phyloP scores from a whole-genome alignment of 2,888 invertebrate genomes.

The Syrista parreyssii region DNA sequence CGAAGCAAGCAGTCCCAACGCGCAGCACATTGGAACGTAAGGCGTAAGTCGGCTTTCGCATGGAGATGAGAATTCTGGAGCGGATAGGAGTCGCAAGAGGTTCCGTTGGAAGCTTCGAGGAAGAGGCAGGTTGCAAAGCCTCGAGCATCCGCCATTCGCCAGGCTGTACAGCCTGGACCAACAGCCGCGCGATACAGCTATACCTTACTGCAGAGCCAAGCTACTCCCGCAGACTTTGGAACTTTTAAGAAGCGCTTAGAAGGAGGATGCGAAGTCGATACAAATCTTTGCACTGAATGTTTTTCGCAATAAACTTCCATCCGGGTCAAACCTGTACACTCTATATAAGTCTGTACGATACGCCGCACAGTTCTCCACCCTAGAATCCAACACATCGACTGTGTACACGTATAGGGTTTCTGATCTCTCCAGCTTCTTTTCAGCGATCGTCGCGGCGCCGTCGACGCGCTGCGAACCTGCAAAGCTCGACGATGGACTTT shows the following conservation, averaged over 20 bases:
- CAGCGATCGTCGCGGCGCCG: neutral
- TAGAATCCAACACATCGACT: neutral
- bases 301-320: neutral
- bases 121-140: neutral
- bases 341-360: neutral
- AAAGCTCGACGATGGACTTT: neutral
- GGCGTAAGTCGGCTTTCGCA: neutral
- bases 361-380: too few species aligned
- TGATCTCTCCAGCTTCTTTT: neutral
- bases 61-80: neutral
- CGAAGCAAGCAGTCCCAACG: neutral
- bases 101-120: too few species aligned
- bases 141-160: neutral
- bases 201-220: constrained; percentile 11
- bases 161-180: neutral
- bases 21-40: neutral
- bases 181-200: neutral
- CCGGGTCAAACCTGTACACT: neutral
- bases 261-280: neutral
- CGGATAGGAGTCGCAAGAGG: neutral
- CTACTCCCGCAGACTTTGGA: constrained; percentile 34
- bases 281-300: neutral
- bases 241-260: constrained; percentile 48
- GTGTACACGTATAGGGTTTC: neutral
- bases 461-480: too few species aligned